Conservation (phyloP, 2,113 vertebrate genomes). For the Scatophagus argus region DNA sequence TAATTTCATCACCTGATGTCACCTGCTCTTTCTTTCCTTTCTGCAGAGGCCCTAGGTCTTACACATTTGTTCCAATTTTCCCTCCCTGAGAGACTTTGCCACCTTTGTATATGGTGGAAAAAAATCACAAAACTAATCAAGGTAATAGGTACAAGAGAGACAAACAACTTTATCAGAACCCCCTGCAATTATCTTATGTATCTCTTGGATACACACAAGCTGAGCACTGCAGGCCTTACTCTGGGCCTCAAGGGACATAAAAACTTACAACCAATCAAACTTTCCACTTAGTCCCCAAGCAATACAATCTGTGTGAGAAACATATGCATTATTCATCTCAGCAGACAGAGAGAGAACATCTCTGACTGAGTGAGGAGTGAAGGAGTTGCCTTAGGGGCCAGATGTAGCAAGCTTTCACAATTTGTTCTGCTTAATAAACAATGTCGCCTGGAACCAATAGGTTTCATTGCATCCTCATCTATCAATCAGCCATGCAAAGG, state of each 20-base stretch:
- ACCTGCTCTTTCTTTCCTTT: constrained; percentile 29
- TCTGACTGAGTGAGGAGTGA: constrained; percentile 42
- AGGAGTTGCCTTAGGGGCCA: constrained; percentile 51
- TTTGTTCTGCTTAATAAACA: constrained; percentile 79
- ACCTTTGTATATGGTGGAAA: constrained; percentile 53
- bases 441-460: constrained; percentile 61
- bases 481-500: constrained; percentile 54
- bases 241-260: constrained; percentile 40
- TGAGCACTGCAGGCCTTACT: constrained; percentile 45
- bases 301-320: constrained; percentile 72
- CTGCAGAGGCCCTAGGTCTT: background rate
- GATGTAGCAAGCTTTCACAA: constrained; percentile 68
- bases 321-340: constrained; percentile 75
- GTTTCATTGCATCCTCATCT: constrained; percentile 45
- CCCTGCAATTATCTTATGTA: constrained; percentile 65
- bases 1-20: constrained; percentile 47
- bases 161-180: constrained; percentile 56
- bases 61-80: constrained; percentile 42
- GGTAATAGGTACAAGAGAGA: constrained; percentile 48
- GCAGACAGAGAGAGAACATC: constrained; percentile 47
- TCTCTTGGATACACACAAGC: constrained; percentile 66
- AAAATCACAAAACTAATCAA: constrained; percentile 65
- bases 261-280: constrained; percentile 72
- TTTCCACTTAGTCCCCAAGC: constrained; percentile 72
- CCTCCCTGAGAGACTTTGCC: constrained; percentile 39